Percentiles rank a stretch among this genome's conserved stretches.
Evolutionary conservation across 2,797 vertebrate species (phyloP).

Genomic region (Acrossocheilus fasciatus): DNA sequence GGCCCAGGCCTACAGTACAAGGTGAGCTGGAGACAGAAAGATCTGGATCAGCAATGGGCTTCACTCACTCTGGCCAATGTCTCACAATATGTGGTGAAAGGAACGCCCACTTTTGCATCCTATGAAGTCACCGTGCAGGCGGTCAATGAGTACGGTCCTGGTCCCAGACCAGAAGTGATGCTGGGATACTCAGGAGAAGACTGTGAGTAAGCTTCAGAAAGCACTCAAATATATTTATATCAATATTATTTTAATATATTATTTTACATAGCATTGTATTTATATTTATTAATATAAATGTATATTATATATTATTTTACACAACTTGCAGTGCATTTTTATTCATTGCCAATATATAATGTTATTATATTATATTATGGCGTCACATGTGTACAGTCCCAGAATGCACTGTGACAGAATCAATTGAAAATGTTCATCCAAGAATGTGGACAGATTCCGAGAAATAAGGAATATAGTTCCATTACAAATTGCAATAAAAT

Average conservation of each 20-base stretch:
- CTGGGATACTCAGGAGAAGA: conserved; percentile 94
- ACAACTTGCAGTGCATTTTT: no score
- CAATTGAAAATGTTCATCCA: neutral
- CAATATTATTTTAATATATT: neutral
- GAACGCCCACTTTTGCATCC: conserved; percentile 87
- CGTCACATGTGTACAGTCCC: neutral
- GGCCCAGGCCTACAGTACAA: conserved; percentile 92
- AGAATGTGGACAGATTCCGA: neutral
- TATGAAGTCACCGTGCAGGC: conserved; percentile 94
- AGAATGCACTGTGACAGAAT: neutral
- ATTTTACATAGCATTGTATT: neutral
- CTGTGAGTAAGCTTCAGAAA: conserved; percentile 80
- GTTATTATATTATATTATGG: neutral
- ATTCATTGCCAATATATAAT: no score
- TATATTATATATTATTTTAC: neutral
- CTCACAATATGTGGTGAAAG: conserved; percentile 88
- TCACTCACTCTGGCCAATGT: conserved; percentile 86
- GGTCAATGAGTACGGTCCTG: conserved; percentile 87
- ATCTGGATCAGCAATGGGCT: conserved; percentile 84
- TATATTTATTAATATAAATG: neutral
- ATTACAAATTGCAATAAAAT: neutral
- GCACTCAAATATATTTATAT: neutral
- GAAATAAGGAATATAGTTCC: neutral
- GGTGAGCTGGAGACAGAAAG: conserved; percentile 92
- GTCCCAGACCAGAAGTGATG: conserved; percentile 82